Evolutionary conservation across 2,888 invertebrate genomes (phyloP).

Genomic region (Thecophora atra): DNA sequence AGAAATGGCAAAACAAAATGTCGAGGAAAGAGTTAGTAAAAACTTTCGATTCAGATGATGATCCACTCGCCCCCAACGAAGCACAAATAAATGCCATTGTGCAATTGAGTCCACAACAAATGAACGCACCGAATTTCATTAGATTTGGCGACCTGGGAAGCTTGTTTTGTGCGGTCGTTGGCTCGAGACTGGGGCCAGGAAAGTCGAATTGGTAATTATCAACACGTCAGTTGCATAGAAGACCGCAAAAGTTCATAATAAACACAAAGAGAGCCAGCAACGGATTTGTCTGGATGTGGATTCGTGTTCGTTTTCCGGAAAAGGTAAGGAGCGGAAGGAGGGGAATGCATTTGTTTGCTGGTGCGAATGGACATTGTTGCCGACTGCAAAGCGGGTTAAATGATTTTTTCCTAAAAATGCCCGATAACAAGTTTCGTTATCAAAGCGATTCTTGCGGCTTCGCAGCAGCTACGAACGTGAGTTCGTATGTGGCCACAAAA

Average conservation of each 20-base stretch:
- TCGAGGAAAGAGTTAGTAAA: too few species aligned
- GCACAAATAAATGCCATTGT: neutral
- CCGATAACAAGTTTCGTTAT: slow-evolving; percentile 39
- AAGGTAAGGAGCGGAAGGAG: slow-evolving; percentile 17
- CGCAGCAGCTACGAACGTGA: slow-evolving; percentile 38
- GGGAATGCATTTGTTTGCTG: neutral
- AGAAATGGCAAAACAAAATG: too few species aligned
- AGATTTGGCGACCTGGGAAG: neutral
- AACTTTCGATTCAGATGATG: too few species aligned
- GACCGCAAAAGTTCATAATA: slow-evolving; percentile 49
- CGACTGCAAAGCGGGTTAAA: slow-evolving; percentile 27
- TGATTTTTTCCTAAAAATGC: slow-evolving; percentile 9
- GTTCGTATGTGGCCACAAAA: neutral
- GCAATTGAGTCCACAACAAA: neutral
- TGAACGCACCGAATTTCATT: neutral
- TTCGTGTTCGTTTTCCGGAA: slow-evolving; percentile 5
- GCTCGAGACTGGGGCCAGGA: neutral
- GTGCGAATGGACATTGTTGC: slow-evolving; percentile 2
- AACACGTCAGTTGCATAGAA: slow-evolving; percentile 64
- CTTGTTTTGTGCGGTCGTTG: neutral
- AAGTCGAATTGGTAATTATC: slow-evolving; percentile 58
- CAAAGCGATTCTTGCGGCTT: slow-evolving; percentile 48
- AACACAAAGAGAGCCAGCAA: slow-evolving; percentile 33
- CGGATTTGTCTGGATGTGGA: neutral
- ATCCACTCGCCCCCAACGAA: too few species aligned